phyloP scores from a whole-genome alignment of 1,140 invertebrate genomes.

The Achatina immaculata region DNA sequence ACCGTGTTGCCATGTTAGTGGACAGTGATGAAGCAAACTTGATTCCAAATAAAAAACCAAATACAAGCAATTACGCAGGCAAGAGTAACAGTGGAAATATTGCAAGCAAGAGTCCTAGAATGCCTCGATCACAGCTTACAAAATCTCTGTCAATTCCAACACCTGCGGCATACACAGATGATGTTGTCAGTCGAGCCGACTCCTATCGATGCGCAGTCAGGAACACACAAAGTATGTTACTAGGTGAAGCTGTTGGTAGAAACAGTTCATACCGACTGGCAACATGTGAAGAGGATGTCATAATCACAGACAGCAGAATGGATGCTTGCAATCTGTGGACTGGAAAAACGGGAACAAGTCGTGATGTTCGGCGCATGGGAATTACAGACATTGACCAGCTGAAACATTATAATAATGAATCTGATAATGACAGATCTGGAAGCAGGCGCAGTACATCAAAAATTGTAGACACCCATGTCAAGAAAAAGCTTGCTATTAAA shows the following conservation, averaged over 20 bases:
- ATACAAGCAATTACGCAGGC: background rate
- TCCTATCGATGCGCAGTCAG: constrained; percentile 63
- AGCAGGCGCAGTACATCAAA: background rate
- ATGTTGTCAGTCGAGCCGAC: constrained; percentile 53
- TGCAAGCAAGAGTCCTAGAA: background rate
- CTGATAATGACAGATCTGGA: constrained; percentile 15
- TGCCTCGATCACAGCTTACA: background rate
- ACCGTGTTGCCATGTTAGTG: constrained; percentile 56
- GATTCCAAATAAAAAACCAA: constrained; percentile 13
- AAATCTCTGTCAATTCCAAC: constrained; percentile 32
- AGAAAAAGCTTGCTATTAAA: constrained; percentile 44
- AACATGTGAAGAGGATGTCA: constrained; percentile 46
- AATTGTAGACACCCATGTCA: constrained; percentile 22
- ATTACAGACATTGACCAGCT: constrained; percentile 66
- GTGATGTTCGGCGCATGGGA: constrained; percentile 59
- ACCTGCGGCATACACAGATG: constrained; percentile 29
- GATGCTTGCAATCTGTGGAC: constrained; percentile 49
- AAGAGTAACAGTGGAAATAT: background rate
- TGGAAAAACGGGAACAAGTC: constrained; percentile 34
- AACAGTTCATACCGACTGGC: constrained; percentile 60
- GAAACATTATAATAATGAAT: constrained; percentile 39
- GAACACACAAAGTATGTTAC: constrained; percentile 53
- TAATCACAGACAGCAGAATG: constrained; percentile 47
- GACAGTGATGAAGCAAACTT: constrained; percentile 25
- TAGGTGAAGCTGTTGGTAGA: constrained; percentile 41